phyloP scores from a whole-genome alignment of 2,113 vertebrate genomes.

The Bujurquina vittata region DNA sequence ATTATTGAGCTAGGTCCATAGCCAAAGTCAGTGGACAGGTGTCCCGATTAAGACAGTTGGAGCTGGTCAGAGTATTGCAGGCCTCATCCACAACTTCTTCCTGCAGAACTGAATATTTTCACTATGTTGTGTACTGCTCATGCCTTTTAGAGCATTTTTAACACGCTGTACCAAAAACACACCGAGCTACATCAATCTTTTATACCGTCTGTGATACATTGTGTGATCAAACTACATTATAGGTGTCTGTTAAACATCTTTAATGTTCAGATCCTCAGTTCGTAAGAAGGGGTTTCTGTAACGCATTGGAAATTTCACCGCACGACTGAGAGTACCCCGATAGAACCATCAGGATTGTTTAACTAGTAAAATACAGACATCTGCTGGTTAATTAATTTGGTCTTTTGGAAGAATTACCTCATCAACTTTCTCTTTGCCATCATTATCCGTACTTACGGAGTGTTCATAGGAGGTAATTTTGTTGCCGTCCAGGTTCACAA shows the following conservation, averaged over 20 bases:
- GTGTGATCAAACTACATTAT: neutral
- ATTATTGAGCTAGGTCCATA: neutral
- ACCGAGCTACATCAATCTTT: neutral
- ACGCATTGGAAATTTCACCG: neutral
- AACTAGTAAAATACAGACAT: neutral
- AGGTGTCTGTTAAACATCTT: neutral
- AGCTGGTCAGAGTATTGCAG: neutral
- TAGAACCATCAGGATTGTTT: neutral
- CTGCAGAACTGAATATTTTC: neutral
- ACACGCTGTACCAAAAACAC: neutral
- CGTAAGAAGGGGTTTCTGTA: neutral
- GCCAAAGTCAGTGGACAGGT: neutral
- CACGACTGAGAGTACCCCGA: neutral
- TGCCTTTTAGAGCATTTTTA: neutral
- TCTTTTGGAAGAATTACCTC: neutral
- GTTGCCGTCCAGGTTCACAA: neutral
- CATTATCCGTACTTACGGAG: neutral
- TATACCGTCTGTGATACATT: neutral
- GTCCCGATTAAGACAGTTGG: neutral
- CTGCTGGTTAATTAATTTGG: neutral
- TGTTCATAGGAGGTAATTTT: constrained; percentile 6
- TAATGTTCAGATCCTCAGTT: neutral
- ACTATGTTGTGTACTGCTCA: neutral
- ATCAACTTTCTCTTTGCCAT: constrained; percentile 1
- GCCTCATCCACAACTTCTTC: neutral